Evolutionary conservation across 2,888 invertebrate species (phyloP), one percentile per base, ranked within the genome.

Genomic region (Aricia artaxerxes): DNA sequence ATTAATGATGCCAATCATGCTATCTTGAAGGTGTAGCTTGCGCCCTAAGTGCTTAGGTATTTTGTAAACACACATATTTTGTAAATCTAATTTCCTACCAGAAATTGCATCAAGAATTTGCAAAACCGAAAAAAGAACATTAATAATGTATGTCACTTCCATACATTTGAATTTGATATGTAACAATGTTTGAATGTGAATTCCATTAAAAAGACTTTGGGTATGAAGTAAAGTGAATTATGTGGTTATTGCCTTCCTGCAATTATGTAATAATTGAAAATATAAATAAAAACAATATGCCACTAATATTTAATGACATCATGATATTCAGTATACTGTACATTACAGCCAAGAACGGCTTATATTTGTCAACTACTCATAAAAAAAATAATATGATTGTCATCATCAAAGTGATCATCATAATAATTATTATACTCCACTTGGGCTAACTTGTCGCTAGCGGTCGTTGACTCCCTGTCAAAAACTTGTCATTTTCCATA

Each of bases 91-190:
- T 69, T 69, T 69, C 16, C 35, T 13, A 13, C 16, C 35, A 69
- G 69, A 69, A 69, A 69, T 31, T 69, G 69, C 35, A 69, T 35
- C 13, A 38, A 69, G 69, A 69, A 69, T 69, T 69, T 69, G 69
- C 69, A 69, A 69, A 35, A 35, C 69, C 1, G 11, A 35, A 69
- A 69, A 69, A 69, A 69, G 69, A 69, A 35, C 35, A 69, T 35
- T 35, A 69, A 69, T 69, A 35, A 35, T 69, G 69, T 69, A 69
- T 69, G 69, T 9, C 4, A 13, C 9, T 4, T 69, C 35, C 69
- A 69, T 69, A 69, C 69, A 69, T 69, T 69, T 69, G 35, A 69
- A 69, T 69, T 35, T 11, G 35, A 69, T 35, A 69, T 16, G 24
- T 24, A 24, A 9, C 11, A 31, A 13, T 11, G 69, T 13, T 35